Conservation (phyloP, 2,888 invertebrate genomes). For the Aplocera efformata region DNA sequence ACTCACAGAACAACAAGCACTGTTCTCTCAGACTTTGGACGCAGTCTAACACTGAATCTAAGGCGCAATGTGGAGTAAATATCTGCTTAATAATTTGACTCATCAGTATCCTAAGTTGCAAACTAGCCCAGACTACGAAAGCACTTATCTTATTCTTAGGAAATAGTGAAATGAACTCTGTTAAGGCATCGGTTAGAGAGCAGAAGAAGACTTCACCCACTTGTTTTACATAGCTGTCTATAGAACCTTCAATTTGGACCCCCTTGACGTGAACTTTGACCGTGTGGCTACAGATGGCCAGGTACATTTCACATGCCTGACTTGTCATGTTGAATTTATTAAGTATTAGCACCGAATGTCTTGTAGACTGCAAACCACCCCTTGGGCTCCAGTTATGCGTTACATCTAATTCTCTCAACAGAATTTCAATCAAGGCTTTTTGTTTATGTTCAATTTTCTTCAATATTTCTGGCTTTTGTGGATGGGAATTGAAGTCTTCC, state of each 20-base stretch:
- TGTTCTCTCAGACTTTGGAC: slow-evolving; percentile 89
- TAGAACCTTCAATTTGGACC: slow-evolving; percentile 89
- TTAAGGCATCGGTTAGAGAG: slow-evolving; percentile 86
- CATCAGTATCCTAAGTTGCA: slow-evolving; percentile 88
- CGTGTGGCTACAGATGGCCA: slow-evolving; percentile 90
- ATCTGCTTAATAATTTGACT: slow-evolving; percentile 92
- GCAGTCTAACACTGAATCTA: slow-evolving; percentile 92
- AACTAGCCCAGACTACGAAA: slow-evolving; percentile 95
- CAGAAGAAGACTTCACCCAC: slow-evolving; percentile 92
- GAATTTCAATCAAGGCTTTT: slow-evolving; percentile 89
- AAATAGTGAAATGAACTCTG: slow-evolving; percentile 85
- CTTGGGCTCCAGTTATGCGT: slow-evolving; percentile 94
- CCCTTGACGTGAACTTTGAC: slow-evolving; percentile 90
- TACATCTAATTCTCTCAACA: slow-evolving; percentile 93
- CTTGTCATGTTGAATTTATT: slow-evolving; percentile 85
- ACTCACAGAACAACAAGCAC: slow-evolving; percentile 81
- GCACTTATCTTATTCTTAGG: slow-evolving; percentile 83
- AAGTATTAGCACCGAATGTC: slow-evolving; percentile 91
- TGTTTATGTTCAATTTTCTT: slow-evolving; percentile 86
- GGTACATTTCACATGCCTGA: slow-evolving; percentile 90
- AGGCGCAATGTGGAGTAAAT: slow-evolving; percentile 92
- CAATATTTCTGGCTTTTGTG: slow-evolving; percentile 60
- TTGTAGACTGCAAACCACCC: slow-evolving; percentile 91
- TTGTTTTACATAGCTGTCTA: slow-evolving; percentile 88
- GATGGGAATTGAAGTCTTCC: slow-evolving; percentile 64